Evolutionary conservation across 2,888 invertebrate genomes (phyloP), one percentile per base, ranked within the genome.

Genomic region (Parelbella ahira): DNA sequence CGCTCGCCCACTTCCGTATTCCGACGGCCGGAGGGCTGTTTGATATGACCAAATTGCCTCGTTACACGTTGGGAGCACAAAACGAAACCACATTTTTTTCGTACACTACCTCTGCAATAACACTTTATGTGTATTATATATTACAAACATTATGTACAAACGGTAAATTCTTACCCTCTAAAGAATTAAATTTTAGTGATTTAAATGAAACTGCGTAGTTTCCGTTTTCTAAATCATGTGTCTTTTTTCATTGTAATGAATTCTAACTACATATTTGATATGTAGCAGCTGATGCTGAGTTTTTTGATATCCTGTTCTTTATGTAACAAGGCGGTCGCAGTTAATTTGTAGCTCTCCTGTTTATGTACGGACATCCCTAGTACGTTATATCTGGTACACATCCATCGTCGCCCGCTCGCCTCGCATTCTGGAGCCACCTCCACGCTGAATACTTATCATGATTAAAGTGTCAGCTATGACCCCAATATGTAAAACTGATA

Each of bases 331-430:
- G 20, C 39, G 20, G n/a, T 7, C 27, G 33, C 32, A 33, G 33
- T 41, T 41, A 15, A 33, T 9, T 15, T 32, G n/a, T 24, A 19
- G 8, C 30, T 6, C 11, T 12, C 24, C 21, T 49, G 45, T 51
- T 51, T 49, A 48, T 34, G 44, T 49, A 49, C 42, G 34, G 28
- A 36, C 37, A 38, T 33, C 44, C 25, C 37, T 34, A 43, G 43
- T 41, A 45, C 29, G 41, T 32, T 24, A 27, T 19, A 30, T 44
- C 49, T 51, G 51, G 32, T 15, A 28, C 37, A 13, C 36, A 30
- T 51, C 51, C 7, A 20, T 28, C 48, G 34, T 9, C 44, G 12
- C 29, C 27, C 28, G 1, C 37, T n/a, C 21, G 28, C 37, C 28
- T 7, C 38, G 5, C 21, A 29, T 23, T 5, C 4, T 6, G 19